These are phyloP conservation scores for Bergia puertoricense DNA, from an alignment of 92 coral and sea anemone genomes.

Conservation along the genomic window DNA sequence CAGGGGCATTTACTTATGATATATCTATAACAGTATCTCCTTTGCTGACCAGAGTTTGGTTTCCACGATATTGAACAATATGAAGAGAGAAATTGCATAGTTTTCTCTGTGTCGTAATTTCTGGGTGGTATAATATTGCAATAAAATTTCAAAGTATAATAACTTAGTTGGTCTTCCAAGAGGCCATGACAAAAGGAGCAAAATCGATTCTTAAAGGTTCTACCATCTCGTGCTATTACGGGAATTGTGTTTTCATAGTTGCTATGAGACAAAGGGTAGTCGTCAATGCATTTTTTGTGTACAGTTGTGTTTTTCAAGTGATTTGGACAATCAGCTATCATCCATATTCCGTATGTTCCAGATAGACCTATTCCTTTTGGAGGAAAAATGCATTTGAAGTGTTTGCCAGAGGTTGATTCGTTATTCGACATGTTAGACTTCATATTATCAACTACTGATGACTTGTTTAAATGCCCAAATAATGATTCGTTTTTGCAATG, in stretches of 20 bases:
- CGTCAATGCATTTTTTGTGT: not conserved
- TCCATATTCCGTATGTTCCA: not conserved
- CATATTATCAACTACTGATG: no score
- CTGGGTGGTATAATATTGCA: not conserved
- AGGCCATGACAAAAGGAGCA: conserved; percentile 7
- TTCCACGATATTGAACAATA: not conserved
- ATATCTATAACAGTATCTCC: not conserved
- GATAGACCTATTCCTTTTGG: not conserved
- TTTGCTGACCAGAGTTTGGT: not conserved
- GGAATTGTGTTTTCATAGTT: not conserved
- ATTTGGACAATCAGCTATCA: conserved; percentile 3
- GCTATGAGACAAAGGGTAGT: not conserved
- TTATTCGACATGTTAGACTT: not conserved
- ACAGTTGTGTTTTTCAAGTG: not conserved
- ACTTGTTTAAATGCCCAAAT: not conserved
- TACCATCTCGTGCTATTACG: not conserved
- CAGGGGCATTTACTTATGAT: not conserved
- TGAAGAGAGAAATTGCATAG: not conserved
- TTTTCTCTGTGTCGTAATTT: not conserved
- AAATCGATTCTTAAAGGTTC: not conserved
- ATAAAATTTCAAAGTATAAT: no score
- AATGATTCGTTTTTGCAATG: not conserved
- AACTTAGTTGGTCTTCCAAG: not conserved
- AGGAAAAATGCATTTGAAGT: not conserved
- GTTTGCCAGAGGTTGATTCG: not conserved